Percentiles rank a stretch among this genome's conserved stretches.
These are phyloP conservation scores for Junonia oenone DNA, from an alignment of 2,888 invertebrate genomes.

Conservation along the genomic window DNA sequence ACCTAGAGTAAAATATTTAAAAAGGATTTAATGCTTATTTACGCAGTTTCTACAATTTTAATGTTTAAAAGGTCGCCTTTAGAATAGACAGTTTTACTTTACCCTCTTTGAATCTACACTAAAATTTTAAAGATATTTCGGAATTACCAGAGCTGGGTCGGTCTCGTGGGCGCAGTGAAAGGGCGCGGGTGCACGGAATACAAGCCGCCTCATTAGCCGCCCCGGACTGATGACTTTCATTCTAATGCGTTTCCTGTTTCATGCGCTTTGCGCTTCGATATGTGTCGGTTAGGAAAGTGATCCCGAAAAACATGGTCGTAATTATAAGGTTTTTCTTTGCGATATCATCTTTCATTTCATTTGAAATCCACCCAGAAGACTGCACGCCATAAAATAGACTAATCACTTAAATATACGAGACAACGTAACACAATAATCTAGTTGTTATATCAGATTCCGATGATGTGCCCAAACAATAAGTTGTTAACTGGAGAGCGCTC, in stretches of 20 bases:
- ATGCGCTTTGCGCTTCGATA: background rate
- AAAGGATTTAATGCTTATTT: no score
- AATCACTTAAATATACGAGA: no score
- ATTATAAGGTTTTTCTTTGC: no score
- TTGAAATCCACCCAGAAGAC: no score
- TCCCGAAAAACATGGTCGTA: background rate
- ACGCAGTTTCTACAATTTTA: no score
- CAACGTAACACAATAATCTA: background rate
- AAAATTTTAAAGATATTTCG: background rate
- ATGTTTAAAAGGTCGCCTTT: no score
- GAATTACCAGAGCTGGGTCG: background rate
- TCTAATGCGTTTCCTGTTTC: conserved; percentile 3
- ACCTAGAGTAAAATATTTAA: no score
- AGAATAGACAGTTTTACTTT: no score
- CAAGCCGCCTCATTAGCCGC: conserved; percentile 36
- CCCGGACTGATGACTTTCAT: conserved; percentile 6
- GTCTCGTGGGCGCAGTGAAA: conserved; percentile 23
- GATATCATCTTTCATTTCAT: no score
- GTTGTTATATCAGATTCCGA: background rate
- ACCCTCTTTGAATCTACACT: no score
- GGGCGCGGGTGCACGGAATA: conserved; percentile 31
- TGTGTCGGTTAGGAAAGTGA: background rate
- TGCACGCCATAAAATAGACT: no score
- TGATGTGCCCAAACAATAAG: conserved; percentile 1
- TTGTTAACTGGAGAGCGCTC: background rate